Percentiles rank a stretch among this genome's conserved stretches.
Evolutionary conservation across 2,797 vertebrate genomes (phyloP).

Genomic region (Ceryle rudis): DNA sequence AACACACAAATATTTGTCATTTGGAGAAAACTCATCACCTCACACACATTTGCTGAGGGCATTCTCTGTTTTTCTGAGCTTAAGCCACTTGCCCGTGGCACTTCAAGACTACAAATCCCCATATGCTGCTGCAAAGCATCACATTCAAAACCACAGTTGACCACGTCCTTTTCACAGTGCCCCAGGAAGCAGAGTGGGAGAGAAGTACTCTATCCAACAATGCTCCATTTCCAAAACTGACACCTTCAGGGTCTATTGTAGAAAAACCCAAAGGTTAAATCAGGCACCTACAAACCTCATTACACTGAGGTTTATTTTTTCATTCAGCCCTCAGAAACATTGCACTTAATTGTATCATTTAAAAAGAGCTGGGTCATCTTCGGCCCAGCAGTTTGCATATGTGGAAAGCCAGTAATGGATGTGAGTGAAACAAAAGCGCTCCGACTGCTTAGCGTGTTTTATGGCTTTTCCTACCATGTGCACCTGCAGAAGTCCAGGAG

Average conservation of each 20-base stretch:
- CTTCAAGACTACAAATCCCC: background rate
- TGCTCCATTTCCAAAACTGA: background rate
- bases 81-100: background rate
- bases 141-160: background rate
- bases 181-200: background rate
- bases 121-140: background rate
- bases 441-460: background rate
- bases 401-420: background rate
- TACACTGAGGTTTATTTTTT: rapidly evolving
- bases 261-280: background rate
- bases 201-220: background rate
- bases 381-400: background rate
- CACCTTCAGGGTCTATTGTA: background rate
- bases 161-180: rapidly evolving
- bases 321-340: background rate
- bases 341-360: background rate
- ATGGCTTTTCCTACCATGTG: slow-evolving; percentile 1
- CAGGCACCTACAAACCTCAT: background rate
- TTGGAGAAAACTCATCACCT: background rate
- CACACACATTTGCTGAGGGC: background rate
- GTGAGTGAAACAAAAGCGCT: background rate
- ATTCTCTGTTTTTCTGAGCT: background rate
- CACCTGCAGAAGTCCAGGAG: slow-evolving; percentile 6
- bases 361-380: background rate
- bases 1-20: background rate